Percentiles rank a stretch among this genome's conserved stretches.
These are phyloP conservation scores for Benthosema pterotum DNA, from an alignment of 2,797 vertebrate genomes.

Conservation along the genomic window DNA sequence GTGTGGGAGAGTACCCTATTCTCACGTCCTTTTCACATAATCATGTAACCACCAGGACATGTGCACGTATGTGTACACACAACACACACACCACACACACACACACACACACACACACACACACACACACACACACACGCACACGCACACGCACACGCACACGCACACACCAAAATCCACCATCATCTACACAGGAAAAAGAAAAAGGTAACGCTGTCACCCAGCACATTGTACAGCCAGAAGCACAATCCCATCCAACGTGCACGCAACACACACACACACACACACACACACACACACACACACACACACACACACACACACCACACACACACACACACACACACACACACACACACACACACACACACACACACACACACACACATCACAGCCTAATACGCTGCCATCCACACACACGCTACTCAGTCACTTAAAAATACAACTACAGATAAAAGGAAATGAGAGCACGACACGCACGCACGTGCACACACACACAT, in stretches of 20 bases:
- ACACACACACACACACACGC: conserved; percentile 25
- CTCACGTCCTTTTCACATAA: conserved; percentile 55
- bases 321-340: conserved; percentile 8
- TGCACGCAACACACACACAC: conserved; percentile 5
- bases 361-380: not conserved
- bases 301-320: conserved; percentile 11
- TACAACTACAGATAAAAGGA: conserved; percentile 56
- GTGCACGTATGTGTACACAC: no score
- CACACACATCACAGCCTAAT: not conserved
- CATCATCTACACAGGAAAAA: conserved; percentile 13
- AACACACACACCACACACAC: conserved; percentile 36
- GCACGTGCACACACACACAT: no score
- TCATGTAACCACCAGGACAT: not conserved
- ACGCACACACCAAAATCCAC: no score
- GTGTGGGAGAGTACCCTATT: conserved; percentile 54
- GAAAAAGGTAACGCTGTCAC: conserved; percentile 39
- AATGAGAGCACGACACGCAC: conserved; percentile 15
- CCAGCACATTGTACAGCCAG: not conserved
- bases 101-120: conserved; percentile 17
- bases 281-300: conserved; percentile 10
- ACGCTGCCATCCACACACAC: not conserved
- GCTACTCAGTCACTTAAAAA: conserved; percentile 28
- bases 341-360: conserved; percentile 8
- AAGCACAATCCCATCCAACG: not conserved
- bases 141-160: not conserved